Conservation (phyloP, 2,888 invertebrate genomes). For the Atrina japonica region DNA sequence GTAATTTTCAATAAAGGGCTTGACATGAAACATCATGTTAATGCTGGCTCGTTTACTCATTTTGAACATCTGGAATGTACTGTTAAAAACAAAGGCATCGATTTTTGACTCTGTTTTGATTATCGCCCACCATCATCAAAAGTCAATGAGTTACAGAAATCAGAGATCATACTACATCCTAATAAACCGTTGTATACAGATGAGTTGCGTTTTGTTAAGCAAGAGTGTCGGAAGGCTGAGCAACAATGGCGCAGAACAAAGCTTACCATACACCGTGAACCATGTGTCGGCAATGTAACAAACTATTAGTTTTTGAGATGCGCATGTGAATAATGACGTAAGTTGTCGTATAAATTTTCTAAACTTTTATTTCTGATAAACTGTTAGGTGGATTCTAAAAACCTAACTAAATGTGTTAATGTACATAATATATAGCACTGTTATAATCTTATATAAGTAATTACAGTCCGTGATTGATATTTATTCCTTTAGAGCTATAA, state of each 20-base stretch:
- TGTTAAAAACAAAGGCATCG: background rate
- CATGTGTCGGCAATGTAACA: constrained; percentile 6
- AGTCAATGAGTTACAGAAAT: constrained; percentile 10
- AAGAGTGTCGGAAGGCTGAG: constrained; percentile 4
- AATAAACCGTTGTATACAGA: constrained; percentile 7
- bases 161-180: constrained; percentile 4
- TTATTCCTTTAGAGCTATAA: no score
- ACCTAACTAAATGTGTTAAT: no score
- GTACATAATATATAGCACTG: no score
- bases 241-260: constrained; percentile 4
- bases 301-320: no score
- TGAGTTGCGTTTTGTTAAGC: constrained; percentile 1
- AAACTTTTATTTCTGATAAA: no score
- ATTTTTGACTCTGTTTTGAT: constrained; percentile 12
- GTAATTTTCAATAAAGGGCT: background rate
- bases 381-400: background rate
- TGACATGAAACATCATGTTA: background rate
- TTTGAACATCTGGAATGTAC: constrained; percentile 26
- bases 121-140: constrained; percentile 27
- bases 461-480: no score
- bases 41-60: background rate
- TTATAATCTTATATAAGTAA: no score
- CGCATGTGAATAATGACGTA: no score
- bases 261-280: constrained; percentile 4
- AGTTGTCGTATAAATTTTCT: no score